Base-by-base conservation (phyloP, 2,113 vertebrate species). In the Steatornis caripensis region DNA sequence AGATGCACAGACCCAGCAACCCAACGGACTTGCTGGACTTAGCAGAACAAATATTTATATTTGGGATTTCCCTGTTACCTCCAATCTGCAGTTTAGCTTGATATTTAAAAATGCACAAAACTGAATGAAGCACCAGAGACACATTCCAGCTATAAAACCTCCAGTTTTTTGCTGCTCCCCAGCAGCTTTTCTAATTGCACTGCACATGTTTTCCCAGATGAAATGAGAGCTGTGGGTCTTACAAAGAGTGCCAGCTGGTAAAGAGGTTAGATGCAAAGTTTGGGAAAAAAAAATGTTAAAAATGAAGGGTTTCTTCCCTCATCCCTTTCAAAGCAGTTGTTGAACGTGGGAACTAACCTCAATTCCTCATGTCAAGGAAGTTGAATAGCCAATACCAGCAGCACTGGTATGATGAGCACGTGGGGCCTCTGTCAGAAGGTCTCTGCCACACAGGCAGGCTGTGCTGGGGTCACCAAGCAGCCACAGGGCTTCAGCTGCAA, bases 201-300 rank as follows among this genome's bases (percentile, higher is more conserved):
- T 61, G 81, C 81, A 94, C 23, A 11, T 82, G 60, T 95, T 94
- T 95, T 95, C 88, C 88, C 85, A 82, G 60, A 68, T 34, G 78
- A 84, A 93, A 78, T 87, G 17, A 66, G 85, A 83, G 41, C 82
- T 32, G 77, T 39, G 66, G 46, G 32, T 57, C 55, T 80, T 70
- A 49, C 7, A 58, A 91, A 61, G 43, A 69, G 55, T 61, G 68
- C 84, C 90, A 95, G 90, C 95, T 96, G 93, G 58, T 94, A 45
- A 83, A 87, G 85, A 84, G 22, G 37, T 74, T 87, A 71, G 53
- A 85, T 30, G 43, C 30, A 87, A 75, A 72, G 49, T 81, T 15
- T 66, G 19, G 19, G 24, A 11, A 68, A 46, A 41, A 22, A 41
- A 49, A 26, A 32, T 0, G 62, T 65, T 43, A 45, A 32, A 70